Evolutionary conservation across 1,140 invertebrate genomes (phyloP), one percentile per base, ranked within the genome.

Genomic region (Panagrolaimus sp.): DNA sequence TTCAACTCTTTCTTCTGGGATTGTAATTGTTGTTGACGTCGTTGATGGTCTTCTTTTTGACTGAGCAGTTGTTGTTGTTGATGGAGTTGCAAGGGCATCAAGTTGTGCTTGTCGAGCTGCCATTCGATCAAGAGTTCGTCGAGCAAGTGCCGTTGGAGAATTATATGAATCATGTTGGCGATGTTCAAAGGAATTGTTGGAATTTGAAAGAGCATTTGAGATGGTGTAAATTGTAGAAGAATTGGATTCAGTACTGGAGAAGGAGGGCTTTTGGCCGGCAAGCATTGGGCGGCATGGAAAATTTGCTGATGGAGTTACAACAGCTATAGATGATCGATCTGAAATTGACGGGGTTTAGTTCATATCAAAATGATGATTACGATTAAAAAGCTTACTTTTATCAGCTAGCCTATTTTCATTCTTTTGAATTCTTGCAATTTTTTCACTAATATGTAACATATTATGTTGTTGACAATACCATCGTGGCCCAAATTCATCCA

Each of bases 381-480:
- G n/a, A n/a, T n/a, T n/a, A n/a, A n/a, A 38, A 38, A 38, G 7
- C 31, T 38, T 38, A 38, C 31, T 38, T 38, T 38, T 38, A 38
- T 38, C 31, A 38, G 31, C 31, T 38, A 4, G 31, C 7, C 7
- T 38, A 38, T 57, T 57, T 20, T 27, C 51, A 57, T 57, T 57
- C 27, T 57, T 57, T 27, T 57, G 51, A 11, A 57, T 25, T 20
- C 51, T 57, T 27, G 20, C 20, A 11, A 57, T 27, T 16, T 57
- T 57, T 11, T 57, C 51, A 57, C 20, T 27, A n/a, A 25, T 20
- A 20, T 27, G 14, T 0, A 57, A 1, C 1, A 20, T 27, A 16
- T 25, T 57, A 25, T 57, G 51, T 8, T 57, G 51, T 16, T 57
- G 51, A 57, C 51, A 57, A 27, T 57, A 57, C 51, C 51, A 57